Evolutionary conservation across 2,888 invertebrate species (phyloP).

Genomic region (Plebejus melissa): DNA sequence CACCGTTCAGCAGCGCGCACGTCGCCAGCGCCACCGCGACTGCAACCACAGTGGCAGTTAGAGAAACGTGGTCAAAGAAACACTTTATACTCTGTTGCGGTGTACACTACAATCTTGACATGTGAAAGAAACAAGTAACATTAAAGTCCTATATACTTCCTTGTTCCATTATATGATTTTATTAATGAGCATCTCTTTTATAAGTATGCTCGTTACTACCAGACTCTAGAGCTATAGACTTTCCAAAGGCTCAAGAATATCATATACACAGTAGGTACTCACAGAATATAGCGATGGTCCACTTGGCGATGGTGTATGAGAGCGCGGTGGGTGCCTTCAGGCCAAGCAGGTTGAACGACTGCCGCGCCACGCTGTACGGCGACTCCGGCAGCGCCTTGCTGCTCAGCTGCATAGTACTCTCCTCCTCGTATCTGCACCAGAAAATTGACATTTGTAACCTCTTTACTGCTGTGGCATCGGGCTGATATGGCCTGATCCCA

Average conservation of each 20-base stretch:
- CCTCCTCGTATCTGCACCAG: slow-evolving; percentile 61
- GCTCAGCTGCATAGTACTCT: slow-evolving; percentile 45
- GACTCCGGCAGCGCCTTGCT: slow-evolving; percentile 53
- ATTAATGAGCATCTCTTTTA: too few relatives aligned
- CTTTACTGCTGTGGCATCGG: too few relatives aligned
- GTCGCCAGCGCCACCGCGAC: slow-evolving; percentile 77
- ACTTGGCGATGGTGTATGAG: slow-evolving; percentile 82
- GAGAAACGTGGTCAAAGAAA: too few relatives aligned
- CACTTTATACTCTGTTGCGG: too few relatives aligned
- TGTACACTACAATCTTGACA: too few relatives aligned
- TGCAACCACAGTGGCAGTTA: slow-evolving; percentile 46
- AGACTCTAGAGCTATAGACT: too few relatives aligned
- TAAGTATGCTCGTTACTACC: background rate
- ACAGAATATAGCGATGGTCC: slow-evolving; percentile 67
- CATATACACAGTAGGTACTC: slow-evolving; percentile 36
- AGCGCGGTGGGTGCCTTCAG: slow-evolving; percentile 82
- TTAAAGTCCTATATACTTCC: too few relatives aligned
- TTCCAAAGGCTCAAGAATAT: background rate
- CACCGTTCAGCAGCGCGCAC: slow-evolving; percentile 66
- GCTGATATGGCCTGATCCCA: too few relatives aligned
- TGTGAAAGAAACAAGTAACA: too few relatives aligned
- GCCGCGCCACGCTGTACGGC: slow-evolving; percentile 63
- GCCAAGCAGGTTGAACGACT: slow-evolving; percentile 85
- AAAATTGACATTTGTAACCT: background rate
- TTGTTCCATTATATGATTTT: too few relatives aligned